Evolutionary conservation across 2,797 vertebrate species (phyloP).

Genomic region (Pseudochaenichthys georgianus): DNA sequence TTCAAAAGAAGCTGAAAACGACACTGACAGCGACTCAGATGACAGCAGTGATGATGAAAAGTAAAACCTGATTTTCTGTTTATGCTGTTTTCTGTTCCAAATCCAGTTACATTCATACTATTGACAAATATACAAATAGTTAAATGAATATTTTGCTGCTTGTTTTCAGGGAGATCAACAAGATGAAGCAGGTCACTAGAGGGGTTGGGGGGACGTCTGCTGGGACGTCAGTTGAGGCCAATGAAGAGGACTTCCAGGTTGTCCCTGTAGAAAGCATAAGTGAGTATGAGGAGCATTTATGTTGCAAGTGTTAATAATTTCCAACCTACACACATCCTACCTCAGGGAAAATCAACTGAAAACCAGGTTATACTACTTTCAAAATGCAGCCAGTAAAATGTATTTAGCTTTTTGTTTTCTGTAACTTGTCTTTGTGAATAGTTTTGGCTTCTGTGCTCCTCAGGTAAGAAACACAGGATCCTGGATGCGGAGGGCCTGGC

Average conservation of each 20-base stretch:
- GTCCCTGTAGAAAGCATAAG: slow-evolving; percentile 93
- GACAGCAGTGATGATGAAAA: slow-evolving; percentile 88
- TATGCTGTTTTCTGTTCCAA: background rate
- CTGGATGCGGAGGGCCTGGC: slow-evolving; percentile 94
- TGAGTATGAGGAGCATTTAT: slow-evolving; percentile 72
- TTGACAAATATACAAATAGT: background rate
- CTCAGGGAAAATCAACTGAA: background rate
- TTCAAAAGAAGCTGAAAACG: slow-evolving; percentile 67
- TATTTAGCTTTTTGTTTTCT: background rate
- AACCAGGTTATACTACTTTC: background rate
- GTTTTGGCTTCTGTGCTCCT: slow-evolving; percentile 3
- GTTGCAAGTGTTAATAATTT: background rate
- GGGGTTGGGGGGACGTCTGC: slow-evolving; percentile 18
- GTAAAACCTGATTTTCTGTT: slow-evolving; percentile 69
- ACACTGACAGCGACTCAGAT: slow-evolving; percentile 78
- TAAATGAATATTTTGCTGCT: background rate
- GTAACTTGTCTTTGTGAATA: background rate
- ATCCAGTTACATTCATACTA: background rate
- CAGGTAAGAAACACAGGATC: slow-evolving; percentile 88
- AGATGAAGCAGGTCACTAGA: slow-evolving; percentile 72
- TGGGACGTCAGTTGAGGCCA: slow-evolving; percentile 18
- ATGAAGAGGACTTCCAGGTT: slow-evolving; percentile 85
- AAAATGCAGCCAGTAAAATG: background rate
- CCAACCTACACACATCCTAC: background rate
- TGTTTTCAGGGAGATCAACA: slow-evolving; percentile 80